Evolutionary conservation across 2,113 vertebrate species (phyloP).

Genomic region (Chiloscyllium plagiosum): DNA sequence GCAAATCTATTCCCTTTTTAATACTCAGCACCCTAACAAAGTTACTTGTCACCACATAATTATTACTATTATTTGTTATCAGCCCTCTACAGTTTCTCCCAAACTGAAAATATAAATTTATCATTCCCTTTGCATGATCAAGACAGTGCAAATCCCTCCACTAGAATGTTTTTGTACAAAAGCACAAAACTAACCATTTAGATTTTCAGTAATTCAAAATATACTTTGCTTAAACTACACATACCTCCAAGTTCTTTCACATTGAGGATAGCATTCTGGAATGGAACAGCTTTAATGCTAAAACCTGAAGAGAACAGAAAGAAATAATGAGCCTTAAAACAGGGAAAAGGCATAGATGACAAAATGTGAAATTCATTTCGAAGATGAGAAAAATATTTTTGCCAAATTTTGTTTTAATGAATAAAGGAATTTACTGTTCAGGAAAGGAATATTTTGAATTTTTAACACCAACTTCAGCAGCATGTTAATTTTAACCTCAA

Average conservation of each 20-base stretch:
- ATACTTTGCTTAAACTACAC: constrained; percentile 36
- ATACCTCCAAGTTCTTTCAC: constrained; percentile 99
- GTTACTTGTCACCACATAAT: not conserved
- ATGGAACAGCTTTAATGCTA: constrained; percentile 95
- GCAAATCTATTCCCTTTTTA: not conserved
- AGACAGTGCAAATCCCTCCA: not conserved
- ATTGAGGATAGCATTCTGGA: constrained; percentile 92
- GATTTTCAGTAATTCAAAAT: not conserved
- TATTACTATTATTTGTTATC: not conserved
- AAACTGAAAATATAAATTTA: not conserved
- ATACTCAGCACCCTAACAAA: not conserved
- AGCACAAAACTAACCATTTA: not conserved
- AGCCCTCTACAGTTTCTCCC: not conserved
- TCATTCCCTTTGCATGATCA: not conserved
- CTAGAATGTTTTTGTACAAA: not conserved
- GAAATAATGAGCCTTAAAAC: constrained; percentile 37
- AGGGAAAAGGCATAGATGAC: not conserved
- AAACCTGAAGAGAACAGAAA: constrained; percentile 70
- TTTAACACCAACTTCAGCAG: not conserved
- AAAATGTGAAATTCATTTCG: not conserved
- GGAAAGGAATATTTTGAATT: not conserved
- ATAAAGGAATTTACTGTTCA: not conserved
- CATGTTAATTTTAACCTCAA: not conserved
- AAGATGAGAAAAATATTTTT: not conserved
- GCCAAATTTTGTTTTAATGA: not conserved